These are phyloP conservation scores for Brienomyrus brachyistius DNA, from an alignment of 2,113 vertebrate species.

Conservation along the genomic window DNA sequence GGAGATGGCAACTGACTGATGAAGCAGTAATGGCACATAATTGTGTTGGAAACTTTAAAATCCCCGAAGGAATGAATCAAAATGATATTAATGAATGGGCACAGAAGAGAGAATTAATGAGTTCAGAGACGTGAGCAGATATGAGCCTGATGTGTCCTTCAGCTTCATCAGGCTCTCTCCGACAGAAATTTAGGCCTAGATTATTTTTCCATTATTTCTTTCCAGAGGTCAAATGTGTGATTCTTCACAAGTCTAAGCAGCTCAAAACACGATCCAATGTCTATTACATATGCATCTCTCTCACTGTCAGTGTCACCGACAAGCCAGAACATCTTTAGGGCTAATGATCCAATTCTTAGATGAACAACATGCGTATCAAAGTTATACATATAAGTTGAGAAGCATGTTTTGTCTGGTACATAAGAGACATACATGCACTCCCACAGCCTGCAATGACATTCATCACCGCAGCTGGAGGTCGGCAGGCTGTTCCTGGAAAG, in stretches of 20 bases:
- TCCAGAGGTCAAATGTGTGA: neutral
- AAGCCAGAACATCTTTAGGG: neutral
- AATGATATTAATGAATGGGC: slow-evolving; percentile 16
- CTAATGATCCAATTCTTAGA: neutral
- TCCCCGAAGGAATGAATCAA: slow-evolving; percentile 14
- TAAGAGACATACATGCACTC: neutral
- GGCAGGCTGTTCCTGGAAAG: neutral
- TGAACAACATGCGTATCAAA: neutral
- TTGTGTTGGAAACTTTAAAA: slow-evolving; percentile 6
- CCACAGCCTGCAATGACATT: neutral
- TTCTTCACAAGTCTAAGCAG: neutral
- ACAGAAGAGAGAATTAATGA: slow-evolving; percentile 18
- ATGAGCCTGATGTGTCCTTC: neutral
- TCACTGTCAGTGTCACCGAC: neutral
- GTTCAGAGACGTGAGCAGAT: slow-evolving; percentile 11
- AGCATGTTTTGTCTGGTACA: neutral
- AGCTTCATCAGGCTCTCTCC: neutral
- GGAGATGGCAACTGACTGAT: slow-evolving; percentile 12
- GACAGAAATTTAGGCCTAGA: neutral
- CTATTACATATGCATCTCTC: neutral
- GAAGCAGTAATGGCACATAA: neutral
- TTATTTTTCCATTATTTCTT: neutral
- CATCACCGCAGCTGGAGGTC: neutral
- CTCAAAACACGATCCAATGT: neutral
- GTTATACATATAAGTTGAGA: neutral